Base-by-base conservation (phyloP, 2,113 vertebrate species). In the Crocuta crocuta region DNA sequence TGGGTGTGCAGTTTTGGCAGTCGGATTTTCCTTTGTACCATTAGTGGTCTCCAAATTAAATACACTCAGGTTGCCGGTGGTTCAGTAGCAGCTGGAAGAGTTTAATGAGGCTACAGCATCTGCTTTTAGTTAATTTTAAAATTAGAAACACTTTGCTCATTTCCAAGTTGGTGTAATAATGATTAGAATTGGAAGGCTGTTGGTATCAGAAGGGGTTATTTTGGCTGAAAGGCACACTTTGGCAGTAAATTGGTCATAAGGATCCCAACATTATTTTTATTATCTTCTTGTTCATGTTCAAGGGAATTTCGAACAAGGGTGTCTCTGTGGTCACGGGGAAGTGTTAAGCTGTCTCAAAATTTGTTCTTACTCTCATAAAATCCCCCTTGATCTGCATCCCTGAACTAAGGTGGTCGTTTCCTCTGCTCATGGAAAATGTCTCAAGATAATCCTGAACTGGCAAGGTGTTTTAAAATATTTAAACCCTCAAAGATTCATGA, bases 21-120 rank as follows among this genome's bases (percentile, higher is more conserved):
- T 94, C 87, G 95, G 12, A 96, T 97, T 98, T 98, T 98, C 95
- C 96, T 98, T 91, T 94, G 92, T 97, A 97, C 98, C 96, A 58
- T 98, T 95, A 93, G 66, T 97, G 92, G 94, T 97, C 97, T 98
- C 98, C 98, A 99, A 98, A 98, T 98, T 93, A 98, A 98, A 99
- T 86, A 98, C 94, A 94, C 71, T 97, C 53, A 83, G 96, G 96
- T 98, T 99, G 98, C 98, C 97, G 98, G 93, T 96, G 96, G 96
- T 98, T 98, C 98, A 94, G 98, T 98, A 98, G 98, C 98, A 98
- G 98, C 98, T 98, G 98, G 98, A 98, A 98, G 96, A 96, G 66
- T 98, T 99, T 98, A 98, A 84, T 98, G 96, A 98, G 86, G 97
- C 89, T 93, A 88, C 90, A 97, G 94, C 98, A 98, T 98, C 98